Percentiles rank a stretch among this genome's conserved stretches.
Conservation (phyloP, 2,113 vertebrate genomes). For the Guaruba guarouba region DNA sequence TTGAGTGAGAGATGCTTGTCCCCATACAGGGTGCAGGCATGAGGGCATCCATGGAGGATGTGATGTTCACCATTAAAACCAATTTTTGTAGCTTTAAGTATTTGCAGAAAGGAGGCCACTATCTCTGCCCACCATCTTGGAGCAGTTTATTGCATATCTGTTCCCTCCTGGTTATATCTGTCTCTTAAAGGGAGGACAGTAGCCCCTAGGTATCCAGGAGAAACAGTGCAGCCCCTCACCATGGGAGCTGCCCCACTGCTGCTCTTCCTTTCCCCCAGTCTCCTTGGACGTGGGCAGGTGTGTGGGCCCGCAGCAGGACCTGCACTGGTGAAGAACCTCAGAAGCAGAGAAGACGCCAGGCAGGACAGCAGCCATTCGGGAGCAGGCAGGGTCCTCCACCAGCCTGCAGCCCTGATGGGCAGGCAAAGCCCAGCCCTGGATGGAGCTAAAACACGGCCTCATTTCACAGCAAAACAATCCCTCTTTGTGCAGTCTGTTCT, state of each 20-base stretch:
- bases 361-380: neutral
- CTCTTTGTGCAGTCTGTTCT: conserved; percentile 45
- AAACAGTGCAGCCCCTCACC: neutral
- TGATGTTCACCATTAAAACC: neutral
- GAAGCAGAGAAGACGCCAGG: neutral
- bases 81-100: neutral
- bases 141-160: neutral
- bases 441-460: conserved; percentile 33
- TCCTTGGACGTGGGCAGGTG: neutral
- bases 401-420: neutral
- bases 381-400: neutral
- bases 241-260: neutral
- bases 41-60: neutral
- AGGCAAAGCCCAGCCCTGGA: conserved; percentile 11
- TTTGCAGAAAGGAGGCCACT: neutral
- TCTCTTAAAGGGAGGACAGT: neutral
- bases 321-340: neutral
- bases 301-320: neutral
- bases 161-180: neutral
- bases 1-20: neutral
- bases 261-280: neutral
- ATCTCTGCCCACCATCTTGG: neutral
- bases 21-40: neutral
- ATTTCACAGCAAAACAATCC: conserved; percentile 51
- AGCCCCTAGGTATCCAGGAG: neutral